phyloP scores from a whole-genome alignment of 2,113 vertebrate species.

The Heteronetta atricapilla region DNA sequence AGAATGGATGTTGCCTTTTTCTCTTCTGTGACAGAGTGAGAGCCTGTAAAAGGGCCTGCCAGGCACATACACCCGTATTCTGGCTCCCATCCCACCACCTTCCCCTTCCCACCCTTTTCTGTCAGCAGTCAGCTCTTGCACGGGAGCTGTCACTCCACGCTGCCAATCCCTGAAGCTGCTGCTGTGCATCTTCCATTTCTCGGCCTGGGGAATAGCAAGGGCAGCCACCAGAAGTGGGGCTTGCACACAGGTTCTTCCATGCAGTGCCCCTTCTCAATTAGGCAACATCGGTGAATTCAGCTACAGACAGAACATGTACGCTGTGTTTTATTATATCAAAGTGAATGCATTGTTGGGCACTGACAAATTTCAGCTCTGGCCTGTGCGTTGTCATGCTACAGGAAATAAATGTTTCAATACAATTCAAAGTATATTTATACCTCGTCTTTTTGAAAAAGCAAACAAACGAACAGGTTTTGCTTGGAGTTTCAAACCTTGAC shows the following conservation, averaged over 20 bases:
- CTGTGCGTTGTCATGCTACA: background rate
- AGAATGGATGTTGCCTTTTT: background rate
- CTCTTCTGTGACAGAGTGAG: background rate
- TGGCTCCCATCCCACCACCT: background rate
- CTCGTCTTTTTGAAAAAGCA: background rate
- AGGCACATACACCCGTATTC: too few relatives aligned
- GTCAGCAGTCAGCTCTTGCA: rapidly evolving
- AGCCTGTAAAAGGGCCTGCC: background rate
- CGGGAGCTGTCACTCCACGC: background rate
- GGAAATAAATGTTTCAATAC: background rate
- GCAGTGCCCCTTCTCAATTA: background rate
- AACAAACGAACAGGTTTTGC: background rate
- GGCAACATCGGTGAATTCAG: background rate
- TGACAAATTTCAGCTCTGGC: background rate
- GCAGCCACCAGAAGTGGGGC: background rate
- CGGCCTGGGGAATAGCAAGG: background rate
- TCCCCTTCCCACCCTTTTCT: background rate
- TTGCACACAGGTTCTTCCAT: rapidly evolving
- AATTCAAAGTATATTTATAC: background rate
- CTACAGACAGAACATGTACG: background rate
- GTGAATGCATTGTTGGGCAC: background rate
- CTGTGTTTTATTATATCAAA: background rate
- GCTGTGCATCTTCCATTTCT: background rate
- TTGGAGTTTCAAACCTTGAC: background rate
- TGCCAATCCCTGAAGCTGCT: background rate